Evolutionary conservation across 2,797 vertebrate species (phyloP).

Genomic region (Remorina albescens): DNA sequence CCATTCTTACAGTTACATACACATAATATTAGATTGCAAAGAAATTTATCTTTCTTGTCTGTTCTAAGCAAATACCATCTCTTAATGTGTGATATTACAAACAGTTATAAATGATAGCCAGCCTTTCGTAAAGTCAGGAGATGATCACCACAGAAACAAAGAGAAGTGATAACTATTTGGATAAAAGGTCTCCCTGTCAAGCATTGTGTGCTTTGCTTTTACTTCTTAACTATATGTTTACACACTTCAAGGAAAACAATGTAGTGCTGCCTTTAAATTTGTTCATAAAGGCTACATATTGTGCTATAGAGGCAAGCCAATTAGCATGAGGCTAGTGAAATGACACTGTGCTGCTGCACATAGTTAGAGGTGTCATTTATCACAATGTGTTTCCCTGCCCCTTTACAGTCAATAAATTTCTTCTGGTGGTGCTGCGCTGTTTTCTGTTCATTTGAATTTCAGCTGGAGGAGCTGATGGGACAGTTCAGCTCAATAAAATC

Average conservation of each 20-base stretch:
- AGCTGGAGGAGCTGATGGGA: conserved; percentile 39
- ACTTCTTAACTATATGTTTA: not conserved
- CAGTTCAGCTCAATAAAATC: conserved; percentile 46
- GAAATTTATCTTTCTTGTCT: not conserved
- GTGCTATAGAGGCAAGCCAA: conserved; percentile 44
- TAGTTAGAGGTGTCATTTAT: conserved; percentile 63
- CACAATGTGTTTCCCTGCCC: conserved; percentile 54
- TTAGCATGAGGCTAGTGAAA: conserved; percentile 48
- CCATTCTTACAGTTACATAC: no score
- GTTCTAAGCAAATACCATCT: not conserved
- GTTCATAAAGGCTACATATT: conserved; percentile 29
- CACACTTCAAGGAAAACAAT: not conserved
- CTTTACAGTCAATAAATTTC: conserved; percentile 67
- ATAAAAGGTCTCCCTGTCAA: not conserved
- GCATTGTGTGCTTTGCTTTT: not conserved
- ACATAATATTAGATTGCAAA: not conserved
- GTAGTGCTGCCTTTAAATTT: conserved; percentile 21
- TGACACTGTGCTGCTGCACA: conserved; percentile 53
- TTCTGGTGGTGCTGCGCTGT: conserved; percentile 31
- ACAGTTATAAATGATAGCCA: not conserved
- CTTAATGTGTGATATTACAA: not conserved
- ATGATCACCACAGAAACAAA: not conserved
- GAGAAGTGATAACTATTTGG: not conserved
- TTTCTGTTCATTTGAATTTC: conserved; percentile 55
- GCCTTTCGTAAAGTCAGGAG: not conserved